Evolutionary conservation across 1,140 invertebrate species (phyloP), one percentile per base, ranked within the genome.

Genomic region (Zaprionus davidi): DNA sequence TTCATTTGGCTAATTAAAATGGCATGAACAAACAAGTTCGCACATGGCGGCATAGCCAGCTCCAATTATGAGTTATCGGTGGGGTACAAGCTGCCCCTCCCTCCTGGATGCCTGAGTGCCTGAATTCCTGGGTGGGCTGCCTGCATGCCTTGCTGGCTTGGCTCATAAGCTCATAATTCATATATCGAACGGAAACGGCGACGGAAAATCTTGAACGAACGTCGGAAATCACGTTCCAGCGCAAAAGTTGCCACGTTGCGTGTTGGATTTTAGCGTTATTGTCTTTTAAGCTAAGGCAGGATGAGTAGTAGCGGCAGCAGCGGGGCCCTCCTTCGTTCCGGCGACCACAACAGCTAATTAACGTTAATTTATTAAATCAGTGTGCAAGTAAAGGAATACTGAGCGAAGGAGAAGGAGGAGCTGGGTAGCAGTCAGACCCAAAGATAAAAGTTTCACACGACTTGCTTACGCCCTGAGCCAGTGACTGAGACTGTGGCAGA

Each of bases 291-390:
- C 84, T 87, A 87, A 90, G 85, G 79, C 84, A 88, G 74, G 38
- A 59, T 71, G 71, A 62, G 67, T 59, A 57, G 62, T 15, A 41
- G 28, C 51, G 31, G 59, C 24, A 28, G 1, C 13, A 38, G 15
- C 44, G 34, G 46, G 15, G 2, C 36, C 12, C 46, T 55, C 41
- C 68, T 36, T 9, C 66, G 5, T n/a, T 24, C 44, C 69, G 38
- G 55, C 71, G 79, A 82, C 85, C 85, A 90, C 85, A 90, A 82
- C 90, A 91, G 90, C 90, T 92, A 92, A 92, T 92, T 92, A 92
- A 92, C 90, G 90, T 91, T 92, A 92, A 92, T 92, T 92, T 92
- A 92, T 92, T 92, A 92, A 92, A 92, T 92, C 90, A 92, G 87
- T 87, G 84, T 90, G 81, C 79, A 92, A 92, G 90, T 79, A 91